phyloP scores from a whole-genome alignment of 1,140 invertebrate species.

The Penaeus japonicus region DNA sequence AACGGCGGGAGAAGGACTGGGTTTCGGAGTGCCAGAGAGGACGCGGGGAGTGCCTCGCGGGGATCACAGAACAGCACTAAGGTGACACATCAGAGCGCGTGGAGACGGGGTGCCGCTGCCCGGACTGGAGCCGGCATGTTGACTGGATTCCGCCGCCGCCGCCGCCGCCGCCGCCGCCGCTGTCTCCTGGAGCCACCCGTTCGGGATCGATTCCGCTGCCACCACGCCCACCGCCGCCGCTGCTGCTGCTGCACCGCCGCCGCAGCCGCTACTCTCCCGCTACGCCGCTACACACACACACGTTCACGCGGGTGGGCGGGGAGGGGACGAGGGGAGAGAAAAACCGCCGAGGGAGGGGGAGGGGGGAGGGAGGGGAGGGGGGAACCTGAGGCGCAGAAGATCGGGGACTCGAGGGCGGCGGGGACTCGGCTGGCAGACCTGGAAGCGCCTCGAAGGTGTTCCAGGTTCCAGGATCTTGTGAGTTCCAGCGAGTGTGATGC shows the following conservation, averaged over 20 bases:
- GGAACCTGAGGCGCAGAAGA: no score
- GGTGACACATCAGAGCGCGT: neutral
- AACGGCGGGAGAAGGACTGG: no score
- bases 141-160: conserved; percentile 26
- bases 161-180: conserved; percentile 21
- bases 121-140: conserved; percentile 45
- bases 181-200: conserved; percentile 29
- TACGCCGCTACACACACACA: neutral
- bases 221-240: conserved; percentile 46
- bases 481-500: conserved; percentile 28
- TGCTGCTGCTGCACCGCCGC: neutral
- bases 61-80: neutral
- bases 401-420: no score
- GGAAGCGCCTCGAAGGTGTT: neutral
- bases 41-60: neutral
- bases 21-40: neutral
- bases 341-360: no score
- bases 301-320: no score
- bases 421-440: neutral
- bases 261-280: neutral
- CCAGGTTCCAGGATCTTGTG: neutral
- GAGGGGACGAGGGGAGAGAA: no score
- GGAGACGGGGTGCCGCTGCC: conserved; percentile 29
- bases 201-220: conserved; percentile 43
- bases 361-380: no score